Conservation (phyloP, 2,113 vertebrate species). For the Paramisgurnus dabryanus region DNA sequence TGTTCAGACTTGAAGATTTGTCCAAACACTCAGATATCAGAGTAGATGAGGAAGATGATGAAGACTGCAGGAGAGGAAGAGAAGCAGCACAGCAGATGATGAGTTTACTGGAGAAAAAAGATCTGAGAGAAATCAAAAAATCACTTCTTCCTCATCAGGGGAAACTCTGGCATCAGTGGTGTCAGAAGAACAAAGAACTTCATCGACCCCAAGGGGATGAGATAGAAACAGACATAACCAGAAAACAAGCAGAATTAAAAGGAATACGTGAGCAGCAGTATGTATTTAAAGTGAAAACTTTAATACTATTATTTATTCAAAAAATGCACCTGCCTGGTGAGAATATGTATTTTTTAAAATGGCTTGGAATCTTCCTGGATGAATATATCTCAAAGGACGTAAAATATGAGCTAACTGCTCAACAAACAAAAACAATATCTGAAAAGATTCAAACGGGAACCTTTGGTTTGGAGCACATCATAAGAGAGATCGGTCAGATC, state of each 20-base stretch:
- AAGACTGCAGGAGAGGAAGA: too few relatives aligned
- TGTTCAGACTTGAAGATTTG: too few relatives aligned
- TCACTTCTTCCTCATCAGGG: too few relatives aligned
- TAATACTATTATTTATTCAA: not conserved
- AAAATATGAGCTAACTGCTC: slow-evolving; percentile 11
- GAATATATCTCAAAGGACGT: slow-evolving; percentile 55
- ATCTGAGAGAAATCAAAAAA: too few relatives aligned
- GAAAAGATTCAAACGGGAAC: slow-evolving; percentile 58
- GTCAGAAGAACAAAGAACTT: slow-evolving; percentile 19
- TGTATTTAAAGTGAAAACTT: not conserved
- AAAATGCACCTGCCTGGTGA: not conserved
- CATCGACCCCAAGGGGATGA: not conserved
- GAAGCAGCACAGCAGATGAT: too few relatives aligned
- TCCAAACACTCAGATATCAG: too few relatives aligned
- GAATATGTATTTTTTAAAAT: slow-evolving; percentile 68
- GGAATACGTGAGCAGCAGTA: not conserved
- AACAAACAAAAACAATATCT: slow-evolving; percentile 54
- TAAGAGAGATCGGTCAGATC: too few relatives aligned
- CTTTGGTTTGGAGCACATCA: slow-evolving; percentile 58
- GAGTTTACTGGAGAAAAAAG: too few relatives aligned
- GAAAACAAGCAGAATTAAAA: not conserved
- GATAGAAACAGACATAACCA: not conserved
- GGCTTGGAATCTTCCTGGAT: slow-evolving; percentile 64
- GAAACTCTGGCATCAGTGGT: not conserved
- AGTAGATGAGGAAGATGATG: too few relatives aligned